Evolutionary conservation across 2,888 invertebrate genomes (phyloP), one percentile per base, ranked within the genome.

Genomic region (Clusia tigrina): DNA sequence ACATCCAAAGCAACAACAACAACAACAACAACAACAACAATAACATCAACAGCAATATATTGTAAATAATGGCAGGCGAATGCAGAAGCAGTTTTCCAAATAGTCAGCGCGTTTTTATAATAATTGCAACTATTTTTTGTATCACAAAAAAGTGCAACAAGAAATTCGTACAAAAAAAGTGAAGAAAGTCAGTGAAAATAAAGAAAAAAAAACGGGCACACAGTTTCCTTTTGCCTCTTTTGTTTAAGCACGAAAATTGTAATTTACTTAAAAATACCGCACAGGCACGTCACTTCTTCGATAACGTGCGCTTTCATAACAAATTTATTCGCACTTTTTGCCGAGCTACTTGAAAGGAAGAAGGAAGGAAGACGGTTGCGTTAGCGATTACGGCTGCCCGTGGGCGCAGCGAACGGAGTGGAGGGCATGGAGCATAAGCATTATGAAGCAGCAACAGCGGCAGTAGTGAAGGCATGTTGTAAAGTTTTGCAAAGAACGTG

Each of bases 281-380:
- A 53, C 2, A 48, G 48, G 48, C 48, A 48, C 48, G 48, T 48
- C 15, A 20, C n/a, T n/a, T n/a, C n/a, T 42, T 42, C 10, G 42
- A 42, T 42, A 42, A 42, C 56, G 42, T 57, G 46, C 23, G 57
- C 57, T 57, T 57, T 46, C 48, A 24, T 48, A 48, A 57, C 57
- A 57, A 48, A 57, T 57, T 57, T 42, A 56, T 56, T 56, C 42
- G 56, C 56, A 56, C 56, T 42, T 25, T 42, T 32, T 32, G 32
- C 32, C 6, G 6, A 32, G 42, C n/a, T 42, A 42, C n/a, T 3
- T 5, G 6, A 17, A 3, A 42, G 42, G 15, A 32, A 5, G n/a
- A n/a, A 3, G 6, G 42, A 3, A 42, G 42, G 15, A 32, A 5
- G n/a, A 42, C 42, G n/a, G 42, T n/a, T 6, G 32, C 32, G 12